Base-by-base conservation (phyloP, 2,888 invertebrate genomes). In the Sarcophaga rosellei region DNA sequence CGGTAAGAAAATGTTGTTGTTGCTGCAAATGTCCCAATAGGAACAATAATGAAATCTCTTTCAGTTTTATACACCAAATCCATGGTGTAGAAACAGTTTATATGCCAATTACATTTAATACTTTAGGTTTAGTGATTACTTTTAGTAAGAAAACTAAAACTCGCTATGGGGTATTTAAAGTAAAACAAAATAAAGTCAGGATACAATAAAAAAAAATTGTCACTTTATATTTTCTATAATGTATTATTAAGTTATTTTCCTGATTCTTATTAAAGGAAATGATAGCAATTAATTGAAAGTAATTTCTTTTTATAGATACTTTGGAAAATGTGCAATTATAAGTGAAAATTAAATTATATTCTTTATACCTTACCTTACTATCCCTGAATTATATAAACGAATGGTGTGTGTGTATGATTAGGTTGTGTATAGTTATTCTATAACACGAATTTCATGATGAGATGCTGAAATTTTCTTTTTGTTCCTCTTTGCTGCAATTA, bases 371-470 rank as follows among this genome's bases (percentile, higher is more conserved):
- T 35, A 35, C 10, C 35, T 35, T 35, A 35, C 35, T 8, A 35
- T 8, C 8, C 1, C 10, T 35, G 35, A 35, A 35, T 35, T 35
- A 35, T 8, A 35, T 35, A 35, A 35, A 35, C 35, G 8, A 35
- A 10, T n/a, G n/a, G 66, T 44, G n/a, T 17, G 35, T 66, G n/a
- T 66, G 15, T 15, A 47, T 66, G 12, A 6, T n/a, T 66, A 44
- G n/a, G n/a, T 44, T 66, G 44, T 66, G 11, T 44, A 17, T 44
- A 25, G n/a, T 44, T 47, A 47, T 47, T 20, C 21, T 11, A 62
- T 6, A 62, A 44, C 74, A 74, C 74, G 74, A 74, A 74, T 74
- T 63, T 63, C 74, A 74, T 74, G 74, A 74, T 35, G 8, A 10
- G 35, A 17, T 53, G 21, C 21, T 47, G 11, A 74, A 5, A 62